Percentiles rank a stretch among this genome's conserved stretches.
These are phyloP conservation scores for Lepidocyrtinus sp. DNA, from an alignment of 2,888 invertebrate genomes.

Conservation along the genomic window DNA sequence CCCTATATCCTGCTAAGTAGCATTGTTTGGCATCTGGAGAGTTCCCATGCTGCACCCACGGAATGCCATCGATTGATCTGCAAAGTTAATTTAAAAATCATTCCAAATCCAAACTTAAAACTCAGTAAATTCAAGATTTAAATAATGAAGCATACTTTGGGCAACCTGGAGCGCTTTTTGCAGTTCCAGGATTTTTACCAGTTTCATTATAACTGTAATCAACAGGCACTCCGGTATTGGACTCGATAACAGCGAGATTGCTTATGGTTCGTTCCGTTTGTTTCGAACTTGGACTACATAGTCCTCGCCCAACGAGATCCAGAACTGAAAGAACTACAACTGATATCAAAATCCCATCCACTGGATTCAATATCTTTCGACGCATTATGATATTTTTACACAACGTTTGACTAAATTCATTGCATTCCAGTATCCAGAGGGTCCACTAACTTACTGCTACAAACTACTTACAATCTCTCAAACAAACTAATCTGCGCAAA, in stretches of 20 bases:
- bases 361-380: too few species aligned
- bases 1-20: not conserved
- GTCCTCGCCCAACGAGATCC: too few species aligned
- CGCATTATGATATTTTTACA: too few species aligned
- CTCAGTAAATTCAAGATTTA: not conserved
- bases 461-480: too few species aligned
- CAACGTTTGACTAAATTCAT: too few species aligned
- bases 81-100: not conserved
- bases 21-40: not conserved
- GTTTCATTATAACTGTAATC: constrained; percentile 7
- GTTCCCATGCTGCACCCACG: not conserved
- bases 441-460: too few species aligned
- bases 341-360: too few species aligned
- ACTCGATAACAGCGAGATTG: not conserved
- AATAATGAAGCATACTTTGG: not conserved
- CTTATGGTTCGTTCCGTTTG: not conserved
- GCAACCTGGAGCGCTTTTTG: not conserved
- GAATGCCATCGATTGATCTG: not conserved
- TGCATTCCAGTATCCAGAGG: too few species aligned
- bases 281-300: too few species aligned
- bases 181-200: not conserved
- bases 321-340: too few species aligned
- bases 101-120: not conserved
- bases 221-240: not conserved
- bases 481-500: too few species aligned